Percentiles rank a stretch among this genome's conserved stretches.
Evolutionary conservation across 2,113 vertebrate species (phyloP).

Genomic region (Tragelaphus buxtoni): DNA sequence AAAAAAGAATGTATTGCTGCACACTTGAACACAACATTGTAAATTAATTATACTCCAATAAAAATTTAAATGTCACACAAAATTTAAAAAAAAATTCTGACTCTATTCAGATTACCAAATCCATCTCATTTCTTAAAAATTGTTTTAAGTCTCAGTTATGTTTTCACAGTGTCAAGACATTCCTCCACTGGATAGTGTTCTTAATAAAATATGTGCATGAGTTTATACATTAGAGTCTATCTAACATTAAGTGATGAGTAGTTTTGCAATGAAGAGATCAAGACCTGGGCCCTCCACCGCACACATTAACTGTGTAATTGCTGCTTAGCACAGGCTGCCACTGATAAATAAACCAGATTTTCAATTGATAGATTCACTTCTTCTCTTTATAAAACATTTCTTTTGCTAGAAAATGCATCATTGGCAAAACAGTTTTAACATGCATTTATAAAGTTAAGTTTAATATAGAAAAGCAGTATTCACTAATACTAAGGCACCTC

Average conservation of each 20-base stretch:
- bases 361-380: neutral
- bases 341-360: neutral
- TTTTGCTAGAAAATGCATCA: neutral
- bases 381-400: neutral
- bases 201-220: neutral
- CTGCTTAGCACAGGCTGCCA: neutral
- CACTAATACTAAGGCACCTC: neutral
- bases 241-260: neutral
- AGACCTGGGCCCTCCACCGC: neutral
- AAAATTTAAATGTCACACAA: neutral
- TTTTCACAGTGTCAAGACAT: neutral
- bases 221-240: neutral
- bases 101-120: neutral
- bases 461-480: neutral
- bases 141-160: neutral
- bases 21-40: neutral
- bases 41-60: neutral
- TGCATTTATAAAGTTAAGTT: neutral
- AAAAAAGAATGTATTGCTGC: neutral
- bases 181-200: neutral
- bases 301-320: neutral
- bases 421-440: neutral
- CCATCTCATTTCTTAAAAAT: neutral
- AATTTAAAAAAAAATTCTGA: neutral
- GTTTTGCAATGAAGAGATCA: neutral